These are phyloP conservation scores for Rhinoraja longicauda DNA, from an alignment of 2,797 vertebrate genomes.

Conservation along the genomic window DNA sequence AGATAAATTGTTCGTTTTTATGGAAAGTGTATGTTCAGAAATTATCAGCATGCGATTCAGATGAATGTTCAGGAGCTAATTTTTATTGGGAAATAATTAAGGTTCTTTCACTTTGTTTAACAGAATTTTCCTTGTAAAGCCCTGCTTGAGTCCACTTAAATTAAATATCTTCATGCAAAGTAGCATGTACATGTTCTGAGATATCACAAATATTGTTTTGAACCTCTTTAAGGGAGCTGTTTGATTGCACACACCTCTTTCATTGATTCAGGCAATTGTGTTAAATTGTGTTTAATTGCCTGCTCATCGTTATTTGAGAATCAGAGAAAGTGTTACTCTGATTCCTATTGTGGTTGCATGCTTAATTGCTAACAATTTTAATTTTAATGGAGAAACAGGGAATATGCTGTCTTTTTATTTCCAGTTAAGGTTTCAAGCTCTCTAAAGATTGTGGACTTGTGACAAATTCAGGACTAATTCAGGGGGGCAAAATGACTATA, in stretches of 20 bases:
- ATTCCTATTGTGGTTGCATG: neutral
- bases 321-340: neutral
- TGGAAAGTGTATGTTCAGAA: neutral
- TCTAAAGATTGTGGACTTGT: neutral
- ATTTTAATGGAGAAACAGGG: neutral
- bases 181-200: neutral
- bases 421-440: neutral
- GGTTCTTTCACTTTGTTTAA: neutral
- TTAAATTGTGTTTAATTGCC: slow-evolving; percentile 9
- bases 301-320: neutral
- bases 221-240: neutral
- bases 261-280: neutral
- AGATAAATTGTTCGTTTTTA: no score
- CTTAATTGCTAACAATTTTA: neutral
- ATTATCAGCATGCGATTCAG: neutral
- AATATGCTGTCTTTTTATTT: neutral
- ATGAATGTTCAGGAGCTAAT: neutral
- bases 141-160: slow-evolving; percentile 14
- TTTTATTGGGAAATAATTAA: neutral
- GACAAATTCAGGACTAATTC: neutral
- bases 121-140: slow-evolving; percentile 11
- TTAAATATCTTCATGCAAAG: slow-evolving; percentile 2
- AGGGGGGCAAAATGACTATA: neutral
- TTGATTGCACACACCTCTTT: neutral
- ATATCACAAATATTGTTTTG: neutral